Percentiles rank a stretch among this genome's conserved stretches.
Evolutionary conservation across 2,113 vertebrate species (phyloP).

Genomic region (Thamnophis sirtalis): DNA sequence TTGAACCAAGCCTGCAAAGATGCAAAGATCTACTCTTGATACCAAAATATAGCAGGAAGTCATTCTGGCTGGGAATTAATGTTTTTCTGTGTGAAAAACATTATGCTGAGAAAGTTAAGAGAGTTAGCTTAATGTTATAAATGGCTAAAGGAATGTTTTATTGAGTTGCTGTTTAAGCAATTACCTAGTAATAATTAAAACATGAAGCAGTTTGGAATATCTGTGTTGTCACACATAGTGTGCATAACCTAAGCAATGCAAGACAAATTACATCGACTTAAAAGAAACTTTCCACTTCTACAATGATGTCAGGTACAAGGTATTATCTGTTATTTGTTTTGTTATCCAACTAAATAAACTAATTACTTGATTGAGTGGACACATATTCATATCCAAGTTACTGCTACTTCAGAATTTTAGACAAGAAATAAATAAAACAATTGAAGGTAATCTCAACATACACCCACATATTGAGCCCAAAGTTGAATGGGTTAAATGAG

Average conservation of each 20-base stretch:
- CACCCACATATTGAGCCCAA: neutral
- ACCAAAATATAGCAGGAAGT: neutral
- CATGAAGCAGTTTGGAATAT: neutral
- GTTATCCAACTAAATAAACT: neutral
- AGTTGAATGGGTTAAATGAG: neutral
- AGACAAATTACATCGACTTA: neutral
- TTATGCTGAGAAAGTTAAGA: neutral
- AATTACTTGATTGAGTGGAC: neutral
- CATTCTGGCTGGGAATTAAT: neutral
- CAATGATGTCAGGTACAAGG: neutral
- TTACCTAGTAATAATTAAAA: neutral
- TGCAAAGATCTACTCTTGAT: neutral
- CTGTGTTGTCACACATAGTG: neutral
- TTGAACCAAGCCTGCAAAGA: neutral
- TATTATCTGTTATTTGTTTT: neutral
- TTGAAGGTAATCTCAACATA: too few relatives aligned
- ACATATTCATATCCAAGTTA: neutral
- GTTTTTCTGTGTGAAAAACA: neutral
- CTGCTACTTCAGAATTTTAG: constrained; percentile 1
- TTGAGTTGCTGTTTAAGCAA: neutral
- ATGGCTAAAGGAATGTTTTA: neutral
- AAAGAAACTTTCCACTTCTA: neutral
- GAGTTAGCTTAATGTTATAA: neutral
- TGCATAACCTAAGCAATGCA: neutral
- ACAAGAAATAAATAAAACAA: neutral